Conservation (phyloP, 2,797 vertebrate species). For the Rhynchotus rufescens region DNA sequence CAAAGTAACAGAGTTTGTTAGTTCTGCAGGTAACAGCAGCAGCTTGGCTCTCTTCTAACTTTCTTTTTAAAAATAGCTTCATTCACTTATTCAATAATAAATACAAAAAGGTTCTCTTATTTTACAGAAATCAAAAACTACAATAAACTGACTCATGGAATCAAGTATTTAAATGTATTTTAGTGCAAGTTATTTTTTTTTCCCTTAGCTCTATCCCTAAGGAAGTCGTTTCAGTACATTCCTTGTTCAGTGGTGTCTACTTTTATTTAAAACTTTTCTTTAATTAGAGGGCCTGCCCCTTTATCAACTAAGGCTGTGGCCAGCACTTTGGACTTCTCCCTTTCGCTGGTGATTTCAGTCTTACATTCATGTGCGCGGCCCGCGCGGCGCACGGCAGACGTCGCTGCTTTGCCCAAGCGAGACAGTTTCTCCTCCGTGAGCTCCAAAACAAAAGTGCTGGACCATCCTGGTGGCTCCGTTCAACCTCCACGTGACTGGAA, state of each 20-base stretch:
- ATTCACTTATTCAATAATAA: slow-evolving; percentile 99
- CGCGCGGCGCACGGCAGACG: slow-evolving; percentile 74
- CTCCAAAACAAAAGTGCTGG: slow-evolving; percentile 83
- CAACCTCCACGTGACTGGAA: slow-evolving; percentile 41
- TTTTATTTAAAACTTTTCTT: slow-evolving; percentile 84
- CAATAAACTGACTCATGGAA: slow-evolving; percentile 99
- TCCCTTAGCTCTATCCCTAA: slow-evolving; percentile 95
- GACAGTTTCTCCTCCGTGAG: slow-evolving; percentile 81
- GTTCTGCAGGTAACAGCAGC: slow-evolving; percentile 96
- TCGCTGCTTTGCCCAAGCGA: slow-evolving; percentile 79
- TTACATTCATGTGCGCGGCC: slow-evolving; percentile 86
- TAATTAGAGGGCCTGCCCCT: slow-evolving; percentile 96
- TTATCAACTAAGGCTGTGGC: slow-evolving; percentile 95
- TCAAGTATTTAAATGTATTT: slow-evolving; percentile 99
- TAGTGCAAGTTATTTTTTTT: slow-evolving; percentile 98
- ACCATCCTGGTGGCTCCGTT: slow-evolving; percentile 65
- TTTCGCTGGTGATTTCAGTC: slow-evolving; percentile 98
- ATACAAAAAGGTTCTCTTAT: slow-evolving; percentile 99
- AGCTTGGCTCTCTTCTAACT: slow-evolving; percentile 94
- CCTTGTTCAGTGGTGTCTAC: slow-evolving; percentile 99
- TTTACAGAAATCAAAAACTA: slow-evolving; percentile 98
- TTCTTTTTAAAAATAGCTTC: slow-evolving; percentile 98
- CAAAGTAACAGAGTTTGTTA: slow-evolving; percentile 99
- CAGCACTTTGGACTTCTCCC: slow-evolving; percentile 94
- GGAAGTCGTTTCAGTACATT: slow-evolving; percentile 99